A percentile compares a stretch with the other conserved stretches of the same genome.
Evolutionary conservation across 2,797 vertebrate species (phyloP).

Genomic region (Aulostomus chinensis): DNA sequence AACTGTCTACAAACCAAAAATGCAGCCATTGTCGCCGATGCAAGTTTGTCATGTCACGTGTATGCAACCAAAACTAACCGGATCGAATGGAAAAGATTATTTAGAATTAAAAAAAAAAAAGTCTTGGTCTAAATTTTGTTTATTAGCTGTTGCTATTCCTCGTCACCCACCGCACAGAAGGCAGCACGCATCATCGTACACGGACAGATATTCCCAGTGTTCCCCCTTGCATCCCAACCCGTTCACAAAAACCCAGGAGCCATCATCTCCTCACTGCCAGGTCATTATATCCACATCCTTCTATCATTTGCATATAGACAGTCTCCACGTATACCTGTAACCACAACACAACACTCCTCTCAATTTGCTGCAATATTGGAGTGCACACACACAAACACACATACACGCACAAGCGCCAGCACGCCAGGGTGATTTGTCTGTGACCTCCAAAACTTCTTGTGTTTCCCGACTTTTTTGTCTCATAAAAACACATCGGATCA

Average conservation of each 20-base stretch:
- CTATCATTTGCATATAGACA: conserved; percentile 79
- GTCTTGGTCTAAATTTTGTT: too few relatives aligned
- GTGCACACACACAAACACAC: conserved; percentile 16
- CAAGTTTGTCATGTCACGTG: too few relatives aligned
- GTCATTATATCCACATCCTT: conserved; percentile 69
- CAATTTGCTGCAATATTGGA: conserved; percentile 62
- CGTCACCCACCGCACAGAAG: too few relatives aligned
- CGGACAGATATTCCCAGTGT: conserved; percentile 9
- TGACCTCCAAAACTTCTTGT: conserved; percentile 78
- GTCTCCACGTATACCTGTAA: conserved; percentile 67
- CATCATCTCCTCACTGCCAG: conserved; percentile 27
- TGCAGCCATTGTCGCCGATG: too few relatives aligned
- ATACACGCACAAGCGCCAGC: conserved; percentile 27
- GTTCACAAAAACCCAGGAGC: conserved; percentile 38
- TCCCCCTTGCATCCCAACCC: conserved; percentile 4
- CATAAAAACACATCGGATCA: conserved; percentile 54
- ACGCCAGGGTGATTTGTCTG: conserved; percentile 56
- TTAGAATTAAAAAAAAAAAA: too few relatives aligned
- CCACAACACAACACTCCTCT: conserved; percentile 50
- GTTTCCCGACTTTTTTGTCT: conserved; percentile 52
- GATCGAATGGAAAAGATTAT: too few relatives aligned
- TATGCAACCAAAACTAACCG: too few relatives aligned
- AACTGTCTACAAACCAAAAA: too few relatives aligned
- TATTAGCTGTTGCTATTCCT: too few relatives aligned
- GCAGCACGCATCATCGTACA: too few relatives aligned